Evolutionary conservation across 2,797 vertebrate genomes (phyloP).

Genomic region (Syngnathus acus): DNA sequence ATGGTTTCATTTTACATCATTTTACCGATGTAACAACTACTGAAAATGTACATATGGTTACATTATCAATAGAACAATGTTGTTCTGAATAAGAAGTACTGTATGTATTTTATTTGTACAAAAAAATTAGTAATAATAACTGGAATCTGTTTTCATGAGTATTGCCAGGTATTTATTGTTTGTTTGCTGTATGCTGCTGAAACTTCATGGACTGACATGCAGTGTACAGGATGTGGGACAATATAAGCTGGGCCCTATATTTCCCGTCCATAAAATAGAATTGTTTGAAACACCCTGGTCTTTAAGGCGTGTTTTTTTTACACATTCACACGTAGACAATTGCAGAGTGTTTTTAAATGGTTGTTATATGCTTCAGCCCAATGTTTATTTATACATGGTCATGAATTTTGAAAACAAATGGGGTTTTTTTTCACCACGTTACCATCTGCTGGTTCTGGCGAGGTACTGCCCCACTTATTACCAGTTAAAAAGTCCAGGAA

Average conservation of each 20-base stretch:
- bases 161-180: conserved; percentile 60
- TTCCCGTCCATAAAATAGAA: conserved; percentile 20
- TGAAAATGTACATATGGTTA: conserved; percentile 54
- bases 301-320: not conserved
- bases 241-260: conserved; percentile 3
- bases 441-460: too few species aligned
- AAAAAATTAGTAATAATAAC: conserved; percentile 42
- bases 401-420: too few species aligned
- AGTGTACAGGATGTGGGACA: conserved; percentile 23
- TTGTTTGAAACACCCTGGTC: conserved; percentile 10
- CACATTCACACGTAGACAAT: not conserved
- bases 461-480: too few species aligned
- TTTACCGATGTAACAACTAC: conserved; percentile 34
- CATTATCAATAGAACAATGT: conserved; percentile 36
- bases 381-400: too few species aligned
- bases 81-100: conserved; percentile 39
- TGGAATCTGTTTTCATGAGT: conserved; percentile 27
- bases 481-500: too few species aligned
- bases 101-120: conserved; percentile 55
- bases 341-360: not conserved
- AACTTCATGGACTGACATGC: conserved; percentile 31
- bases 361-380: not conserved
- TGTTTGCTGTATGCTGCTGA: conserved; percentile 28
- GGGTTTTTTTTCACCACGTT: too few species aligned
- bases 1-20: conserved; percentile 40